Evolutionary conservation across 2,797 vertebrate species (phyloP).

Genomic region (Falco naumanni): DNA sequence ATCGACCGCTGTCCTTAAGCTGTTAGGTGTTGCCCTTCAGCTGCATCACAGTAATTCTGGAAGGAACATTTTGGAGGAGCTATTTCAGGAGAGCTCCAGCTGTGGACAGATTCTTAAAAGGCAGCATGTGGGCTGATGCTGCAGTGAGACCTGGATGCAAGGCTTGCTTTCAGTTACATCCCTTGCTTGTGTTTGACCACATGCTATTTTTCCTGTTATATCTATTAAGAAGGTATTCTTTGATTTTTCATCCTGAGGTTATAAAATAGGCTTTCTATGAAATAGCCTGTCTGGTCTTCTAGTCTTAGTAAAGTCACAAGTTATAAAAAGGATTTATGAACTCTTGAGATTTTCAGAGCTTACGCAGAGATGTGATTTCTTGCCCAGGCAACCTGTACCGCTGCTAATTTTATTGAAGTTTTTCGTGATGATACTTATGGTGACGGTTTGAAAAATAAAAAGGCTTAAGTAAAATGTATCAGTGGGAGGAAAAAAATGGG

Average conservation of each 20-base stretch:
- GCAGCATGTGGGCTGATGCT: neutral
- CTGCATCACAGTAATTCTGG: neutral
- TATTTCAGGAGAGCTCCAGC: conserved; percentile 41
- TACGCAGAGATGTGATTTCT: neutral
- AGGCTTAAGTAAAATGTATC: neutral
- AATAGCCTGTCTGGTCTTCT: conserved; percentile 1
- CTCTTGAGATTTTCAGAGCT: neutral
- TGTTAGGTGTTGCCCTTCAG: neutral
- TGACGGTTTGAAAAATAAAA: neutral
- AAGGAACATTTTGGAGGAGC: neutral
- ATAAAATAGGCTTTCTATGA: neutral
- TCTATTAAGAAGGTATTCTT: neutral
- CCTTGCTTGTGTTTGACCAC: neutral
- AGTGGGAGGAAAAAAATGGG: neutral
- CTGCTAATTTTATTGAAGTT: conserved; percentile 3
- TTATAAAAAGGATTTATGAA: conserved; percentile 29
- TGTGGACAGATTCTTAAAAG: neutral
- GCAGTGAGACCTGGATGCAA: neutral
- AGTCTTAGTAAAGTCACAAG: conserved; percentile 7
- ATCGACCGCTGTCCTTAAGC: neutral
- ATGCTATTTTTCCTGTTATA: neutral
- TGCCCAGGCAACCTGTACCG: neutral
- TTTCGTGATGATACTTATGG: neutral
- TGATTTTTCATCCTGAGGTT: neutral
- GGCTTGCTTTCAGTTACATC: neutral